Percentiles rank a stretch among this genome's conserved stretches.
These are phyloP conservation scores for Helicolenus hilgendorfi DNA, from an alignment of 2,797 vertebrate species.

Conservation along the genomic window DNA sequence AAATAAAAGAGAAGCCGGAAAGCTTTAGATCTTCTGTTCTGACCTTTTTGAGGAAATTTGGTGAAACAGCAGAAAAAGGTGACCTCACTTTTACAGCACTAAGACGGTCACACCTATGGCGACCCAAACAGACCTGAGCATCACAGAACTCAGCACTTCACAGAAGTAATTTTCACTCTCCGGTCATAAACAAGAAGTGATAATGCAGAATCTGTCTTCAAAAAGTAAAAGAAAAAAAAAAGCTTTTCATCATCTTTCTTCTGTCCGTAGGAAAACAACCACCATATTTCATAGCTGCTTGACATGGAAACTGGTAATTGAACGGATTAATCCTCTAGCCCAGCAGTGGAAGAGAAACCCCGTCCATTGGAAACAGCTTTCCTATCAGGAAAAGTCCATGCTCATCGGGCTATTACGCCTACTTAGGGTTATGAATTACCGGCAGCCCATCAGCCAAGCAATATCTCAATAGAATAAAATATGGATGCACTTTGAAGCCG, in stretches of 20 bases:
- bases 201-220: slow-evolving; percentile 66
- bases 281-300: slow-evolving; percentile 69
- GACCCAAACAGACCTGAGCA: slow-evolving; percentile 82
- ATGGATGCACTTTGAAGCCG: slow-evolving; percentile 84
- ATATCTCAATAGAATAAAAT: slow-evolving; percentile 87
- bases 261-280: slow-evolving; percentile 54
- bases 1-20: slow-evolving; percentile 7
- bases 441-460: slow-evolving; percentile 84
- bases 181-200: slow-evolving; percentile 67
- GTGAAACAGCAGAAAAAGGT: slow-evolving; percentile 89
- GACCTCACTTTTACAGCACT: slow-evolving; percentile 88
- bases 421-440: slow-evolving; percentile 87
- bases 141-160: slow-evolving; percentile 88
- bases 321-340: slow-evolving; percentile 67
- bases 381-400: slow-evolving; percentile 79
- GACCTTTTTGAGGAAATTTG: slow-evolving; percentile 78
- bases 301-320: slow-evolving; percentile 73
- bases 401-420: slow-evolving; percentile 78
- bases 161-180: slow-evolving; percentile 81
- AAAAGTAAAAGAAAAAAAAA: slow-evolving; percentile 18
- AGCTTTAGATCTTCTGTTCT: slow-evolving; percentile 19
- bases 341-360: slow-evolving; percentile 65
- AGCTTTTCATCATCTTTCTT: slow-evolving; percentile 49
- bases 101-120: slow-evolving; percentile 76
- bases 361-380: slow-evolving; percentile 73